Evolutionary conservation across 2,113 vertebrate species (phyloP), one percentile per base, ranked within the genome.

Genomic region (Atractosteus spatula): DNA sequence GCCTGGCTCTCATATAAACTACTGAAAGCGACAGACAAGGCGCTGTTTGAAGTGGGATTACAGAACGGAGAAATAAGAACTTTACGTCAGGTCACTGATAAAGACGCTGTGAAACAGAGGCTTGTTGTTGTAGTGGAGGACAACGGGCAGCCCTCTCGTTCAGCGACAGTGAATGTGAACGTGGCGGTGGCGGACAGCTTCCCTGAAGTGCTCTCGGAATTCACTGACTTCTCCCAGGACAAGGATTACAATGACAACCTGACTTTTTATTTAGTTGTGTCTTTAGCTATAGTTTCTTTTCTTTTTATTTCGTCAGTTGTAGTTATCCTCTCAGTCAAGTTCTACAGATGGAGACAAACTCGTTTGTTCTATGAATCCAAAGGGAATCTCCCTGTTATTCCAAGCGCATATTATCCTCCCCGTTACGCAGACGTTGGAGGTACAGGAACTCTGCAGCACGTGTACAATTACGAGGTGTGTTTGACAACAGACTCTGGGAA

Each of bases 181-280:
- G 17, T 29, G 17, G 17, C 17, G 17, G 17, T 29, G 17, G 17
- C 17, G 17, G 84, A 10, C n/a, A n/a, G n/a, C n/a, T n/a, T n/a
- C n/a, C n/a, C n/a, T n/a, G n/a, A n/a, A n/a, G n/a, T n/a, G n/a
- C n/a, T n/a, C n/a, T n/a, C n/a, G n/a, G n/a, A n/a, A n/a, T n/a
- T n/a, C n/a, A n/a, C n/a, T n/a, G n/a, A n/a, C n/a, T n/a, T n/a
- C n/a, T n/a, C n/a, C n/a, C n/a, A n/a, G n/a, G n/a, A n/a, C n/a
- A n/a, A n/a, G n/a, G n/a, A n/a, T n/a, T n/a, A n/a, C n/a, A n/a
- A n/a, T n/a, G n/a, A n/a, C n/a, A n/a, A n/a, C n/a, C 44, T 84
- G 41, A 84, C 78, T 2, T 76, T 82, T 55, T 87, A 87, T 68
- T 67, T 85, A 66, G 76, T 83, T n/a, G 66, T 88, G 55, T 64